Evolutionary conservation across 2,797 vertebrate genomes (phyloP).

Genomic region (Sebastiscus tertius): DNA sequence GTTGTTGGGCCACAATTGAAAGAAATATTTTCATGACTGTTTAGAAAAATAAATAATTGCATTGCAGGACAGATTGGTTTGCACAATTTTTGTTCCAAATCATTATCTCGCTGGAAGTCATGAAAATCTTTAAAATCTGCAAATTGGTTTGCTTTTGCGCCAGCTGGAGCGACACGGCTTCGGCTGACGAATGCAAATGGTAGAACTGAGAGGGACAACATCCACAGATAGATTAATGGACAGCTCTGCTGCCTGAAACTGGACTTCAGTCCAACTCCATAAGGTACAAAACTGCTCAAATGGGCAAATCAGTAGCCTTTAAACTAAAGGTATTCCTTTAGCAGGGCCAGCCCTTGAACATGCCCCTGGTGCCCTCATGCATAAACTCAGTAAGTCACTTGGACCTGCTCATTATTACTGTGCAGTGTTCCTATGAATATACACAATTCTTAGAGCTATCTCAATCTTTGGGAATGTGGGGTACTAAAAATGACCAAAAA

Average conservation of each 20-base stretch:
- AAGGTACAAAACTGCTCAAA: not conserved
- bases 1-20: not conserved
- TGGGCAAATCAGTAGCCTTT: not conserved
- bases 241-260: not conserved
- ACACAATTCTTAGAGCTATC: not conserved
- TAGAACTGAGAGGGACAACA: conserved; percentile 12
- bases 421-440: not conserved
- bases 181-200: conserved; percentile 18
- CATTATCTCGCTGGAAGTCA: conserved; percentile 58
- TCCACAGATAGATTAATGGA: conserved; percentile 34
- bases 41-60: conserved; percentile 43
- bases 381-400: not conserved
- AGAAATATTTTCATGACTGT: conserved; percentile 22
- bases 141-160: conserved; percentile 45
- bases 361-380: not conserved
- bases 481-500: no score
- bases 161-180: conserved; percentile 31
- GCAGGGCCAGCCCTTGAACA: not conserved
- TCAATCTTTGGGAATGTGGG: no score
- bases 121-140: conserved; percentile 47
- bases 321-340: not conserved
- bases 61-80: conserved; percentile 44
- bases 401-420: not conserved
- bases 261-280: not conserved
- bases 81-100: conserved; percentile 50